phyloP scores from a whole-genome alignment of 2,113 vertebrate genomes.

The Phycodurus eques region DNA sequence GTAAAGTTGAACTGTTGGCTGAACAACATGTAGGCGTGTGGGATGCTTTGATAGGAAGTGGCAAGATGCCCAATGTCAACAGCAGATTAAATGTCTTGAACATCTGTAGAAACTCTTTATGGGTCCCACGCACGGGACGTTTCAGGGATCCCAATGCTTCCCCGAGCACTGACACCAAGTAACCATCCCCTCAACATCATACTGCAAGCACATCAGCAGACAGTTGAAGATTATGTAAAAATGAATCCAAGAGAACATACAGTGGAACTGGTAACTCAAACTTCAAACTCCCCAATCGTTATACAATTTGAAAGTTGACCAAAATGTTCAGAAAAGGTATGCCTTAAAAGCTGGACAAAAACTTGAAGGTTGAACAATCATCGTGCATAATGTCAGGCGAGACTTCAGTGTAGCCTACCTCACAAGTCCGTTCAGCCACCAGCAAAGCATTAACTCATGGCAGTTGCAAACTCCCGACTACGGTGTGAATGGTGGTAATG shows the following conservation, averaged over 20 bases:
- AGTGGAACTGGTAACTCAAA: not conserved
- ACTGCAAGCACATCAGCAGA: not conserved
- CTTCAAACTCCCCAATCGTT: too few species aligned
- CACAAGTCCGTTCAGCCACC: too few species aligned
- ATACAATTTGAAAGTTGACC: too few species aligned
- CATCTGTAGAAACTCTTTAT: constrained; percentile 57
- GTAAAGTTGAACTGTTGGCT: constrained; percentile 41
- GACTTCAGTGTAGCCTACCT: too few species aligned
- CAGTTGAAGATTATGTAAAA: not conserved
- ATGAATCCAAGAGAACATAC: not conserved
- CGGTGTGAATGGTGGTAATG: too few species aligned
- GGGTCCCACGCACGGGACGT: constrained; percentile 19
- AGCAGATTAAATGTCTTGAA: constrained; percentile 46
- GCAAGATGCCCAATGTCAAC: constrained; percentile 50
- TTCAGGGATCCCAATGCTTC: constrained; percentile 27
- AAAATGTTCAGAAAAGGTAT: too few species aligned
- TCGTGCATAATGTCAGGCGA: too few species aligned
- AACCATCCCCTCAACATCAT: constrained; percentile 20
- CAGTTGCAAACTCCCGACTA: too few species aligned
- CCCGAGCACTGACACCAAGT: constrained; percentile 20
- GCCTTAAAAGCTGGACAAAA: too few species aligned
- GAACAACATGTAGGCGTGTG: constrained; percentile 12
- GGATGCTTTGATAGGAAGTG: constrained; percentile 58
- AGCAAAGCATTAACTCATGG: too few species aligned
- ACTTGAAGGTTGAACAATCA: too few species aligned